phyloP scores from a whole-genome alignment of 2,888 invertebrate species.

The Drosophila antonietae region DNA sequence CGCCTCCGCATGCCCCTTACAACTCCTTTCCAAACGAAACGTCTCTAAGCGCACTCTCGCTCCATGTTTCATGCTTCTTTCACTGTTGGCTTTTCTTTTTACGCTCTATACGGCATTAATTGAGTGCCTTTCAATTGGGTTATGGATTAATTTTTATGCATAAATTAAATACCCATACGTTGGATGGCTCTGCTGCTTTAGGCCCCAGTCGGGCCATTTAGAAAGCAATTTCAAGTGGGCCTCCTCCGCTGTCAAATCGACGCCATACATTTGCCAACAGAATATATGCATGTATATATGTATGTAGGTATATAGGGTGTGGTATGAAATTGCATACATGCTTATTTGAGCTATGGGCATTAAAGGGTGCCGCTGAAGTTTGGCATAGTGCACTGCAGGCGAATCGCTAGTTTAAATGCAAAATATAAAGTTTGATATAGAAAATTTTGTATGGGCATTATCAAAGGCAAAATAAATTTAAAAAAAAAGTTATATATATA shows the following conservation, averaged over 20 bases:
- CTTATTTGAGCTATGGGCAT: neutral
- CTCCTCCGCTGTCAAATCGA: conserved; percentile 24
- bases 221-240: conserved; percentile 74
- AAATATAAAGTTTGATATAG: no score
- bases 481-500: no score
- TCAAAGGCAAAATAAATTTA: no score
- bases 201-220: conserved; percentile 57
- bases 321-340: conserved; percentile 43
- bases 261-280: conserved; percentile 15
- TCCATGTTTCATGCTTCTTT: conserved; percentile 54
- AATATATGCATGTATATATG: neutral
- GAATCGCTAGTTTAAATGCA: no score
- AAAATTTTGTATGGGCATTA: no score
- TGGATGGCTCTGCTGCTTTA: conserved; percentile 30
- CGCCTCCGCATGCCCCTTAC: conserved; percentile 38
- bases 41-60: conserved; percentile 57
- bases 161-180: conserved; percentile 75
- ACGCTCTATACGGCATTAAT: conserved; percentile 71
- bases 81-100: conserved; percentile 71
- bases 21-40: conserved; percentile 25
- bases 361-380: conserved; percentile 30
- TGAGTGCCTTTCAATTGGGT: conserved; percentile 79
- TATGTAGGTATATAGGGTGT: conserved; percentile 54
- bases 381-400: conserved; percentile 8
- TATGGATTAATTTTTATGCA: conserved; percentile 79